Evolutionary conservation across 2,113 vertebrate genomes (phyloP), one percentile per base, ranked within the genome.

Genomic region (Elachura formosa): DNA sequence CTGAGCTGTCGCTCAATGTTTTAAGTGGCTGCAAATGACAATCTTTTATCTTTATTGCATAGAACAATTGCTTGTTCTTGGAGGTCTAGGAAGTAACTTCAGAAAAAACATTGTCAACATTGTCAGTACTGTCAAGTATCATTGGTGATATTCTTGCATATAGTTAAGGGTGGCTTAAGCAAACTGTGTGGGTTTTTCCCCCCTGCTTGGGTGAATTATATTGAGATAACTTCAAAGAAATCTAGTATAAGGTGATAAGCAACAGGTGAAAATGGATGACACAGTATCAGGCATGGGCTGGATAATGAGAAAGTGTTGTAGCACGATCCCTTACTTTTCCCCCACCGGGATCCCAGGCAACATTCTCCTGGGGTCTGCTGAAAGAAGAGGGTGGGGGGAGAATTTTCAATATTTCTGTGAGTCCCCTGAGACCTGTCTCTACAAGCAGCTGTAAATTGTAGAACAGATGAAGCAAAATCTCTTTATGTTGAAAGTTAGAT

Each of bases 231-330:
- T 68, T 82, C 29, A 75, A 72, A 83, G 36, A 82, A 55, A 51
- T 38, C 7, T 85, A 31, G 12, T 61, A 3, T 28, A 75, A 85
- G 36, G 52, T 58, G 59, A 48, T n/a, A 72, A 83, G 69, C 48
- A 79, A n/a, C 25, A 82, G n/a, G 6, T 79, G 11, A 48, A 87
- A 79, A 76, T 61, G 45, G 24, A n/a, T 83, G 48, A 43, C 45
- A 2, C 72, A 29, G 22, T 48, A 55, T 77, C 22, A 59, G 69
- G 20, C n/a, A 25, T 48, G 56, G 33, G 26, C 29, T 80, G 34
- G 25, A 26, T 56, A 88, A 46, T 0, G 0, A 74, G 56, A 71
- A n/a, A n/a, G n/a, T n/a, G n/a, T n/a, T n/a, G n/a, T n/a, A n/a
- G n/a, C n/a, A n/a, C n/a, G n/a, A n/a, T n/a, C n/a, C n/a, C n/a